Evolutionary conservation across 2,113 vertebrate genomes (phyloP).

Genomic region (Vidua chalybeata): DNA sequence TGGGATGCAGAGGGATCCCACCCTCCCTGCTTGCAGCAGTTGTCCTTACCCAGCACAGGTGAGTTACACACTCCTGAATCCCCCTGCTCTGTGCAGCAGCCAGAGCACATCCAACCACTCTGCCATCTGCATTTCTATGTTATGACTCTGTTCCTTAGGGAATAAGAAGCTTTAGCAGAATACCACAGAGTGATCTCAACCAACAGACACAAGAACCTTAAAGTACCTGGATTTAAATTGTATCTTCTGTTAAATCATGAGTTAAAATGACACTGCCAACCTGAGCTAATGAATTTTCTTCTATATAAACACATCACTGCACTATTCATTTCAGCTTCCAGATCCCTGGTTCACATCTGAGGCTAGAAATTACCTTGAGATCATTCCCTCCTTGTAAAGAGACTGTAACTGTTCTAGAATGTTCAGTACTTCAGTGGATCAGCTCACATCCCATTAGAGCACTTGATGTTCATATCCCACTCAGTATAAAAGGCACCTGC

Average conservation of each 20-base stretch:
- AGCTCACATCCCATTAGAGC: background rate
- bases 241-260: background rate
- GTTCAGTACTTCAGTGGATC: background rate
- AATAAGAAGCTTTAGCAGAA: background rate
- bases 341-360: background rate
- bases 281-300: slow-evolving; percentile 7
- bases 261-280: background rate
- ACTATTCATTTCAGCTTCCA: background rate
- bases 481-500: background rate
- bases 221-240: background rate
- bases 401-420: background rate
- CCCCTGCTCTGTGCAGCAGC: background rate
- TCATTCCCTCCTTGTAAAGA: background rate
- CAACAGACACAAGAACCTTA: background rate
- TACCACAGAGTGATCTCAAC: background rate
- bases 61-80: background rate
- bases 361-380: background rate
- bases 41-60: background rate
- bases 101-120: background rate
- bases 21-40: background rate
- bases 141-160: background rate
- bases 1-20: background rate
- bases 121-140: background rate
- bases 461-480: background rate
- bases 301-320: slow-evolving; percentile 13